Evolutionary conservation across 1,140 invertebrate species (phyloP), one percentile per base, ranked within the genome.

Genomic region (Ctenoplectra terminalis): DNA sequence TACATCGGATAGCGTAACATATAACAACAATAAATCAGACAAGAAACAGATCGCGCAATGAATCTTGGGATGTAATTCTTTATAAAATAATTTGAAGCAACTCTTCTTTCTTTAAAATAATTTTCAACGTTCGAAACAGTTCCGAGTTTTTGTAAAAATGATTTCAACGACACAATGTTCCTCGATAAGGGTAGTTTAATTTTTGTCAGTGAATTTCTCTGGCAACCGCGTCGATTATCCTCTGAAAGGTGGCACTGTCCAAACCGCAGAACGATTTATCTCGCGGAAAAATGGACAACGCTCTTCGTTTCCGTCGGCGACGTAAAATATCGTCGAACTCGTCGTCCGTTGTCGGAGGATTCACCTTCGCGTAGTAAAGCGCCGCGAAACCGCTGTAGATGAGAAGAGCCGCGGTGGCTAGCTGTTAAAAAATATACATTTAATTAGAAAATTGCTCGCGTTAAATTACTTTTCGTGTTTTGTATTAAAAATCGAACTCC

Each of bases 321-420:
- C 90, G 76, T 31, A 93, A 74, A 70, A 92, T 90, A 76, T 97
- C 96, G 89, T 97, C 96, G 31, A 95, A 95, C 75, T 96, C 96
- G 84, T 95, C 95, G 83, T 97, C 96, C 40, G 95, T 95, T 13
- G 96, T 94, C 66, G 97, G 95, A 13, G 96, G 96, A 92, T 97
- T 97, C 86, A 97, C 97, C 91, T 97, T 97, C 34, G 97, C 97
- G 91, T 97, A 98, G 92, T 97, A 98, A 88, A 97, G 96, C 64
- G 97, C 97, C 0, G 97, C 97, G 82, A 97, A 95, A 64, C 96
- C 96, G 23, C 97, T 97, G 93, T 98, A 98, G 75, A 97, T 96
- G 5, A 98, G 94, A 23, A 98, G 93, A 9, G 95, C 94, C 0
- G 97, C 96, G 0, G 97, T 97, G 82, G 96, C 96, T 26, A 97